Evolutionary conservation across 2,888 invertebrate genomes (phyloP).

Genomic region (Drosophila siamana): DNA sequence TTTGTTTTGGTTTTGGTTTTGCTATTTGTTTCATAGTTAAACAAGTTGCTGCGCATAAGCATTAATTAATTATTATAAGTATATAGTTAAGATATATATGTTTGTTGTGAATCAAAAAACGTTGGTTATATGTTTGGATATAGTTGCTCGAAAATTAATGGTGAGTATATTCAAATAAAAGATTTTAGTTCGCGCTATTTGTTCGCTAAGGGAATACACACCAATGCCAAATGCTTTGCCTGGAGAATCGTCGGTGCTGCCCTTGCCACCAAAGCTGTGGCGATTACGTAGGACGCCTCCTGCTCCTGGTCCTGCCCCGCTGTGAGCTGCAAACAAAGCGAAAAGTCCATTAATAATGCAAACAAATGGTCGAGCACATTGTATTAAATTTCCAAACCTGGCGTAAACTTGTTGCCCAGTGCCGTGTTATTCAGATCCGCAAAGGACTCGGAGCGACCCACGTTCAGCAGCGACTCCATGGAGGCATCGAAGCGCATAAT

Average conservation of each 20-base stretch:
- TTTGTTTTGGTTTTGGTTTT: slow-evolving; percentile 18
- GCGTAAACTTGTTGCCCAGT: slow-evolving; percentile 64
- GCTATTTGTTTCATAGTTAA: slow-evolving; percentile 22
- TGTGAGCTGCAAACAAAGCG: slow-evolving; percentile 63
- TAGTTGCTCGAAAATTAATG: slow-evolving; percentile 62
- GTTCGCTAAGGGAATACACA: slow-evolving; percentile 84
- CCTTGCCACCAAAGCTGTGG: slow-evolving; percentile 88
- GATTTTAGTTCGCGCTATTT: slow-evolving; percentile 8
- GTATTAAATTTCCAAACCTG: slow-evolving; percentile 53
- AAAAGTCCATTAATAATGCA: slow-evolving; percentile 19
- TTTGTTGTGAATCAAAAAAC: slow-evolving; percentile 55
- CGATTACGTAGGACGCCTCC: slow-evolving; percentile 83
- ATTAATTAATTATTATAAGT: slow-evolving; percentile 44
- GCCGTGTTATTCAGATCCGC: slow-evolving; percentile 91
- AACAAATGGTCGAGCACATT: not conserved
- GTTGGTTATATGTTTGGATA: slow-evolving; percentile 48
- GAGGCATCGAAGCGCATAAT: slow-evolving; percentile 93
- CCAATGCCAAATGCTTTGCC: slow-evolving; percentile 94
- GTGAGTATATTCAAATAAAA: slow-evolving; percentile 57
- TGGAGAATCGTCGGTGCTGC: slow-evolving; percentile 86
- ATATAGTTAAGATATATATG: slow-evolving; percentile 53
- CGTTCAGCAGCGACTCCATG: slow-evolving; percentile 90
- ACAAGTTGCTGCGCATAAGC: slow-evolving; percentile 70
- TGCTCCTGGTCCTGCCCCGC: slow-evolving; percentile 51
- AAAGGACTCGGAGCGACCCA: slow-evolving; percentile 93